Evolutionary conservation across 2,113 vertebrate genomes (phyloP).

Genomic region (Phodopus roborovskii): DNA sequence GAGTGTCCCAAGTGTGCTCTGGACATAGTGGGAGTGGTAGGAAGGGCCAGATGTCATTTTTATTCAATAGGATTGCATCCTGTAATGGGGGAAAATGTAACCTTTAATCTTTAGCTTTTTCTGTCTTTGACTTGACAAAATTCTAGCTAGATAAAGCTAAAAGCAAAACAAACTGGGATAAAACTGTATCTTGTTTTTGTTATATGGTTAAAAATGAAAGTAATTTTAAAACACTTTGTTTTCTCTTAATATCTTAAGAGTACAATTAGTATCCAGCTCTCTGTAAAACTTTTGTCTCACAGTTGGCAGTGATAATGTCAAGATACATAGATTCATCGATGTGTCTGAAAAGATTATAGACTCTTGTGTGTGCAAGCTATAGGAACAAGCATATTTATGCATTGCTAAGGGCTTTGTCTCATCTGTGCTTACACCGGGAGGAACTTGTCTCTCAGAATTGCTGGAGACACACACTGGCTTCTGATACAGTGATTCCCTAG

Average conservation of each 20-base stretch:
- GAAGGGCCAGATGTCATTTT: not conserved
- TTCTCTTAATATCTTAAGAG: not conserved
- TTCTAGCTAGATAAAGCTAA: not conserved
- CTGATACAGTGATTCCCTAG: not conserved
- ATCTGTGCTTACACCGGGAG: not conserved
- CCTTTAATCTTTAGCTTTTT: not conserved
- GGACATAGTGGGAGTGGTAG: not conserved
- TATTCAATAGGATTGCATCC: not conserved
- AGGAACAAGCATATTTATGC: not conserved
- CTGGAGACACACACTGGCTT: not conserved
- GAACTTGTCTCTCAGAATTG: not conserved
- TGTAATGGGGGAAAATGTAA: not conserved
- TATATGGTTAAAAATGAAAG: not conserved
- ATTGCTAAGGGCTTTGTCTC: not conserved
- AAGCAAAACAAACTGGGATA: not conserved
- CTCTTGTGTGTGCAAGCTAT: not conserved
- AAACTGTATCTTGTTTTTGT: not conserved
- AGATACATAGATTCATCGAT: not conserved
- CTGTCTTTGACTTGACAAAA: constrained; percentile 20
- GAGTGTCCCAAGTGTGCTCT: not conserved
- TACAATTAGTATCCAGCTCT: not conserved
- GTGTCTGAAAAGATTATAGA: not conserved
- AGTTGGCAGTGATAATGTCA: not conserved
- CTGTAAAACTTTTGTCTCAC: not conserved
- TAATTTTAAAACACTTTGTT: constrained; percentile 30